Percentiles rank a stretch among this genome's conserved stretches.
These are phyloP conservation scores for Tragelaphus oryx DNA, from an alignment of 2,797 vertebrate genomes.

Conservation along the genomic window DNA sequence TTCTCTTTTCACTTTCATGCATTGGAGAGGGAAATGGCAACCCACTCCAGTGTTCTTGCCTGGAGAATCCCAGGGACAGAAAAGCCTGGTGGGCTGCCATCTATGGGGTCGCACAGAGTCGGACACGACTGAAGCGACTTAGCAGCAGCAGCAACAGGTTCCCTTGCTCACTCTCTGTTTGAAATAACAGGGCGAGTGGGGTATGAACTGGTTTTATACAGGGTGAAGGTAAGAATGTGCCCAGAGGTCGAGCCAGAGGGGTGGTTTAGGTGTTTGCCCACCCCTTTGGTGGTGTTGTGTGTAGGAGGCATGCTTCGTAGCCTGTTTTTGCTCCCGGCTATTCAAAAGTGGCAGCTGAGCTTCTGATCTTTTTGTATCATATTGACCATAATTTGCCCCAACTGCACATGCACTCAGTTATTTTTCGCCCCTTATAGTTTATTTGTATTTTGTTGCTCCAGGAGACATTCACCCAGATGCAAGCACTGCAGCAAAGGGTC, in stretches of 20 bases:
- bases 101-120: too few relatives aligned
- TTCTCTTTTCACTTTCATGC: too few relatives aligned
- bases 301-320: not conserved
- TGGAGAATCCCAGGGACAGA: too few relatives aligned
- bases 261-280: not conserved
- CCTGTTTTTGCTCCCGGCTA: not conserved
- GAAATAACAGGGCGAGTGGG: not conserved
- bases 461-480: not conserved
- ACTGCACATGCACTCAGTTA: not conserved
- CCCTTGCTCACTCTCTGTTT: not conserved
- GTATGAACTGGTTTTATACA: not conserved
- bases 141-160: not conserved
- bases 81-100: too few relatives aligned
- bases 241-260: not conserved
- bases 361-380: accelerated
- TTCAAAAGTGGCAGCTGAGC: not conserved
- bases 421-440: not conserved
- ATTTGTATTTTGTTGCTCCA: not conserved
- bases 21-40: too few relatives aligned
- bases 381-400: not conserved
- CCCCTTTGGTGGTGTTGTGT: accelerated
- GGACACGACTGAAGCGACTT: too few relatives aligned
- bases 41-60: too few relatives aligned
- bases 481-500: not conserved
- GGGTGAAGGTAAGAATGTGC: not conserved